These are phyloP conservation scores for Molossus alvarezi DNA, from an alignment of 2,797 vertebrate genomes.

Conservation along the genomic window DNA sequence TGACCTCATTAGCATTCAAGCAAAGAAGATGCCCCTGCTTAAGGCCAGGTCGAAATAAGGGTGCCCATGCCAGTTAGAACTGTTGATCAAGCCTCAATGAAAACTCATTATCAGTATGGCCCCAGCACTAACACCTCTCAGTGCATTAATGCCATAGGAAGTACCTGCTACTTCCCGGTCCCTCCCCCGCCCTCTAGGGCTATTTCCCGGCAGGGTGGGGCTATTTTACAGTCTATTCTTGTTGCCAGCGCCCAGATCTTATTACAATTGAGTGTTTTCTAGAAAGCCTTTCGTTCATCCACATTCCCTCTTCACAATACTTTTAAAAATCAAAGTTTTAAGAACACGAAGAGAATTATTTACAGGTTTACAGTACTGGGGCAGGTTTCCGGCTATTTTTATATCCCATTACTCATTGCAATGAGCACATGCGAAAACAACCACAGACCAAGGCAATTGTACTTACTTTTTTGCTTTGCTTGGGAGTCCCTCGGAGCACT, in stretches of 20 bases:
- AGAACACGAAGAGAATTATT: not conserved
- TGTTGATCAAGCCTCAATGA: not conserved
- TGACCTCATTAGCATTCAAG: not conserved
- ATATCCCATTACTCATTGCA: slow-evolving; percentile 44
- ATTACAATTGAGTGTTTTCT: not conserved
- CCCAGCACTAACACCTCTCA: not conserved
- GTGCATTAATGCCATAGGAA: too few species aligned
- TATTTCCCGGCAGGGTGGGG: not conserved
- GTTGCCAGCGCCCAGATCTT: fast-evolving
- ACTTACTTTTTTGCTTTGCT: not conserved
- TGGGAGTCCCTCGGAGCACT: slow-evolving; percentile 36
- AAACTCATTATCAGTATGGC: not conserved
- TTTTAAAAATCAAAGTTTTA: not conserved
- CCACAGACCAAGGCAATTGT: not conserved
- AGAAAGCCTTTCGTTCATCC: not conserved
- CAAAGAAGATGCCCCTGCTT: not conserved
- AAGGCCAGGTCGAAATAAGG: not conserved
- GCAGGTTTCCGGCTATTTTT: slow-evolving; percentile 39
- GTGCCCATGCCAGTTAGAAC: fast-evolving
- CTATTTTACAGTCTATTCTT: fast-evolving
- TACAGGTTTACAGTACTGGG: not conserved
- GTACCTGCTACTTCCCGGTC: fast-evolving
- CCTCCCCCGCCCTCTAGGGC: fast-evolving
- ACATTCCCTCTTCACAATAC: not conserved
- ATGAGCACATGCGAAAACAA: not conserved